Evolutionary conservation across 2,113 vertebrate species (phyloP).

Genomic region (Calidris pugnax): DNA sequence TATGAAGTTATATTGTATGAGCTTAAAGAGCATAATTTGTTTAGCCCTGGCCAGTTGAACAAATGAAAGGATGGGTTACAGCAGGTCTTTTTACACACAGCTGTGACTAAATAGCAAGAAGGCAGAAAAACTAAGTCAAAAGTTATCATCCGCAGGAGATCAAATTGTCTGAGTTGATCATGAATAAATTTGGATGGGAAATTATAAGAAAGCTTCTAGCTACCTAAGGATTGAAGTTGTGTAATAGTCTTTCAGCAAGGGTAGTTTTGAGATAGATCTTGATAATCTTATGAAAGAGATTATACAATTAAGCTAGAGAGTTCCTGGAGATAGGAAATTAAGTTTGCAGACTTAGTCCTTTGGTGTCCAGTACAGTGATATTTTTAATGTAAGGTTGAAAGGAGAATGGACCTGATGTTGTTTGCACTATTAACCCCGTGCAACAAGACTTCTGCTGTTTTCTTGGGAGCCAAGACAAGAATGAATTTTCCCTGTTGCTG

Average conservation of each 20-base stretch:
- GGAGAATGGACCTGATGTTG: not conserved
- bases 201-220: conserved; percentile 26
- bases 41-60: not conserved
- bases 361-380: not conserved
- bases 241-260: conserved; percentile 50
- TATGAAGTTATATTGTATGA: not conserved
- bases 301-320: conserved; percentile 48
- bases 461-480: not conserved
- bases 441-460: not conserved
- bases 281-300: conserved; percentile 55
- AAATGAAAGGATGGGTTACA: not conserved
- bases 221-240: conserved; percentile 25
- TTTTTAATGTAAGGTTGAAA: conserved; percentile 2
- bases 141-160: not conserved
- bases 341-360: conserved; percentile 21
- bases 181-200: conserved; percentile 41
- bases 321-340: conserved; percentile 45
- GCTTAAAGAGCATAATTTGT: not conserved
- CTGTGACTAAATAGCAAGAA: not conserved
- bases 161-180: not conserved
- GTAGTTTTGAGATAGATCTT: conserved; percentile 62
- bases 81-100: not conserved
- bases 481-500: not conserved
- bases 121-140: not conserved
- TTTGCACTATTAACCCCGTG: not conserved